phyloP scores from a whole-genome alignment of 1,140 invertebrate genomes.

The Polypedilum vanderplanki region DNA sequence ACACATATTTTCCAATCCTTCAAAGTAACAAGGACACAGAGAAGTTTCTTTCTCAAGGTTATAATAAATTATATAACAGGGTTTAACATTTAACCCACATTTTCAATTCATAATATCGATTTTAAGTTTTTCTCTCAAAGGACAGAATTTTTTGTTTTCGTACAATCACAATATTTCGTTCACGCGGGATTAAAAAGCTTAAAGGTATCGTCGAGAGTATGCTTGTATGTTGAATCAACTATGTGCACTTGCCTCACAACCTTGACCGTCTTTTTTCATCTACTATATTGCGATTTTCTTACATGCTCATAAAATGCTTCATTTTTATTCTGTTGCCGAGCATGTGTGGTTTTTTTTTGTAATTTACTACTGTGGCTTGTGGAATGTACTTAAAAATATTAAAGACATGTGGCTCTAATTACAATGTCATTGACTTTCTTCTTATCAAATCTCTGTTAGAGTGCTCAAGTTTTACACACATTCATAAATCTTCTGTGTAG shows the following conservation, averaged over 20 bases:
- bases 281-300: background rate
- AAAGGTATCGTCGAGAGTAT: background rate
- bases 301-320: background rate
- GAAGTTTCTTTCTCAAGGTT: background rate
- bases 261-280: constrained; percentile 9
- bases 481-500: too few species aligned
- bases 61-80: background rate
- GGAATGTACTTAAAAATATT: background rate
- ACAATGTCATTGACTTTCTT: background rate
- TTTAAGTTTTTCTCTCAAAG: background rate
- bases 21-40: too few species aligned
- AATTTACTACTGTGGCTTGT: too few species aligned
- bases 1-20: too few species aligned
- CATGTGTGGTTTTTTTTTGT: too few species aligned
- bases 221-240: background rate
- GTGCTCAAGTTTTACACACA: too few species aligned
- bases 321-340: background rate
- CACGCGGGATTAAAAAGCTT: background rate
- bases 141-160: too few species aligned
- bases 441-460: background rate
- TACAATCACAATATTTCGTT: too few species aligned
- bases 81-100: background rate
- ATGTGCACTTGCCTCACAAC: background rate
- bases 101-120: background rate
- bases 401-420: background rate